Percentiles rank a stretch among this genome's conserved stretches.
Conservation (phyloP, 2,113 vertebrate genomes). For the Mohoua ochrocephala region DNA sequence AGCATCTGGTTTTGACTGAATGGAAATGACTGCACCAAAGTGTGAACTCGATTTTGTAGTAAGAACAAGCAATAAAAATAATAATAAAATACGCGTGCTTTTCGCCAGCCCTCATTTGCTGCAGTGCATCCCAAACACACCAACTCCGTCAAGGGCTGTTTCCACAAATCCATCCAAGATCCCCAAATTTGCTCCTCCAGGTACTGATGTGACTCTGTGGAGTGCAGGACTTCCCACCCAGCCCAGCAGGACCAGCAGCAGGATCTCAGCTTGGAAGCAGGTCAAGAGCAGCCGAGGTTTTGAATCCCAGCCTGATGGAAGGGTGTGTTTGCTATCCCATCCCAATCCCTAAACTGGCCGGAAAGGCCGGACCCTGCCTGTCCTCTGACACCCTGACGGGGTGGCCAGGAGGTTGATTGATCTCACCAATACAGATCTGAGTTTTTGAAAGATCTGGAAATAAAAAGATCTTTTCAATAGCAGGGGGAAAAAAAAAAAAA, state of each 20-base stretch:
- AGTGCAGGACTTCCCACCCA: background rate
- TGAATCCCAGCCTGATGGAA: background rate
- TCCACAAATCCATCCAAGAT: background rate
- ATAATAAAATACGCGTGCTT: background rate
- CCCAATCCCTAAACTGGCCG: background rate
- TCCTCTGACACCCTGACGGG: background rate
- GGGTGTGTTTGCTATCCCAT: background rate
- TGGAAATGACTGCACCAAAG: background rate
- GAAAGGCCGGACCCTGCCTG: background rate
- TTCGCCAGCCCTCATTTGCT: background rate
- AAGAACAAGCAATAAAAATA: constrained; percentile 1
- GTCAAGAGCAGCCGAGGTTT: background rate
- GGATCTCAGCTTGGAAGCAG: background rate
- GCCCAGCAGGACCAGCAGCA: background rate
- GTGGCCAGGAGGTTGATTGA: background rate
- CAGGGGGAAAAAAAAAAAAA: accelerated
- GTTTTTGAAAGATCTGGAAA: background rate
- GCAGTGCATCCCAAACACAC: accelerated
- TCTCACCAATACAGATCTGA: background rate
- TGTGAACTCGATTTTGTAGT: background rate
- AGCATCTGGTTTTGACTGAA: background rate
- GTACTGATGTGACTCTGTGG: background rate
- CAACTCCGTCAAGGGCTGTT: background rate
- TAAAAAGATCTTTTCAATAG: background rate
- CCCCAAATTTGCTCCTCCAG: background rate